Evolutionary conservation across 2,113 vertebrate genomes (phyloP), one percentile per base, ranked within the genome.

Genomic region (Shinisaurus crocodilurus): DNA sequence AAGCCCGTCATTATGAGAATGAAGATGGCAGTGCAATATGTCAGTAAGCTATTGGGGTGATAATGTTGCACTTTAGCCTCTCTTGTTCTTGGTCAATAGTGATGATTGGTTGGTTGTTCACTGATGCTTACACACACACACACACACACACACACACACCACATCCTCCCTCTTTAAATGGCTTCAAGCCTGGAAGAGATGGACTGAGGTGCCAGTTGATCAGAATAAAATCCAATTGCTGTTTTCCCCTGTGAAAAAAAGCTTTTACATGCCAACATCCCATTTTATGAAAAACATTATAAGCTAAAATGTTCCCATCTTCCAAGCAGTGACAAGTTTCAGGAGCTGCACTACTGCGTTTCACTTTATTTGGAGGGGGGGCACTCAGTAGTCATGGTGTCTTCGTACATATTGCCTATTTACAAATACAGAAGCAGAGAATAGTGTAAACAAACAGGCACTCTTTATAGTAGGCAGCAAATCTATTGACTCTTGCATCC

Each of bases 1-100:
- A 95, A 95, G 57, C 63, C 57, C 82, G 25, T 95, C 91, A 85
- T 94, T 92, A 85, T 91, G 82, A 92, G 90, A 91, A 92, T 77
- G n/a, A 92, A 90, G 48, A 25, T 92, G 82, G 82, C 70, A 69
- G 32, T 50, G 50, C 25, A 75, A 50, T 29, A 74, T 74, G 69
- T 87, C 65, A 74, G 15, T 15, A 70, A 90, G 32, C 77, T 65
- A 20, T 72, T 29, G n/a, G 27, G 70, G 2, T 60, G 90, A 6
- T 87, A 86, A 29, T 50, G 40, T 87, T 93, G 90, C 85, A 67
- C 79, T 86, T 91, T 86, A 37, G 50, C 57, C 88, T 76, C 40
- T 76, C 82, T 29, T 74, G 18, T 75, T 86, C 83, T 89, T 27
- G 79, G 37, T 88, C 50, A 65, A 37, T 67, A 75, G 1, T 83